Evolutionary conservation across 2,113 vertebrate species (phyloP).

Genomic region (Suncus etruscus): DNA sequence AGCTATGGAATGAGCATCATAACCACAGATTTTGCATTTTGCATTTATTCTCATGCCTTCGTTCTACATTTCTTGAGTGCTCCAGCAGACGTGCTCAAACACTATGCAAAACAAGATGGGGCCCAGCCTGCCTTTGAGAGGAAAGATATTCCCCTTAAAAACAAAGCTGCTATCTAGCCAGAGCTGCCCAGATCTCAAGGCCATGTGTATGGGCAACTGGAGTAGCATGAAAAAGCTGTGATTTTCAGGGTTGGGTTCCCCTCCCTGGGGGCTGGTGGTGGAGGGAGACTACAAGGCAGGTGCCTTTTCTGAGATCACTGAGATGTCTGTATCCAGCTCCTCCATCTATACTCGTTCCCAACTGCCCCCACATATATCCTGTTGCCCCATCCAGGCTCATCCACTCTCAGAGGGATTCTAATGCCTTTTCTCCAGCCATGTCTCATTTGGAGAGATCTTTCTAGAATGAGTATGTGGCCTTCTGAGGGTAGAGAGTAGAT

Average conservation of each 20-base stretch:
- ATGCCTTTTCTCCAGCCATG: not conserved
- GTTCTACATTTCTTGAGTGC: not conserved
- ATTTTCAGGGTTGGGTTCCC: conserved; percentile 8
- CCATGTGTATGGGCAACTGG: not conserved
- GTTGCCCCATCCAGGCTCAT: not conserved
- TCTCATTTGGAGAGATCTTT: not conserved
- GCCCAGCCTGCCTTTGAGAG: not conserved
- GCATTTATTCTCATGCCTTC: conserved; percentile 37
- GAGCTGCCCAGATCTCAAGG: not conserved
- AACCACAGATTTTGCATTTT: conserved; percentile 35
- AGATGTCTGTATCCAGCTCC: not conserved
- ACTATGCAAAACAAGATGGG: conserved; percentile 43
- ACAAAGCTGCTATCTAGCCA: not conserved
- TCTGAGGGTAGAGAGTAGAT: not conserved
- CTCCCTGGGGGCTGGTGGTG: not conserved
- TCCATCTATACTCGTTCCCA: not conserved
- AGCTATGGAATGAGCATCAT: not conserved
- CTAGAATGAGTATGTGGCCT: not conserved
- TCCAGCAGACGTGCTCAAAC: conserved; percentile 27
- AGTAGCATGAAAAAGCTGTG: not conserved
- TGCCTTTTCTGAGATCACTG: not conserved
- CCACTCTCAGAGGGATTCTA: not conserved
- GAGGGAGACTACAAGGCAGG: not conserved
- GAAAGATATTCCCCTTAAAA: not conserved
- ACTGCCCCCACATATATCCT: not conserved